These are phyloP conservation scores for Polyodon spathula DNA, from an alignment of 2,113 vertebrate genomes.

Conservation along the genomic window DNA sequence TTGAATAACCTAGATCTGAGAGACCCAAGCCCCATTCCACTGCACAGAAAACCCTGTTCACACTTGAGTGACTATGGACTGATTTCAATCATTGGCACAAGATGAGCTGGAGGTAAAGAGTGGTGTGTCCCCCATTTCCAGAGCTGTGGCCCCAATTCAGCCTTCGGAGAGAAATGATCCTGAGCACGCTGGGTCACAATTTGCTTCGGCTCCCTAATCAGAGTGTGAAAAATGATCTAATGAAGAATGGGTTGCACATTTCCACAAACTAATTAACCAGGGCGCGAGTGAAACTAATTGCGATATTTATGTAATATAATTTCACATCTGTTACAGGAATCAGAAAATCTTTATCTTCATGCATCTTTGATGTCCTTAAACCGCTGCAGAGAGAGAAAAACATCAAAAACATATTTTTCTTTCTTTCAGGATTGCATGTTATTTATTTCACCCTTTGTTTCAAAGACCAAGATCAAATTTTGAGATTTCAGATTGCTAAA, in stretches of 20 bases:
- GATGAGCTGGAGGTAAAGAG: constrained; percentile 88
- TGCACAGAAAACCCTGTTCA: constrained; percentile 88
- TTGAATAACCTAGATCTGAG: no score
- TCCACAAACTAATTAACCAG: constrained; percentile 99
- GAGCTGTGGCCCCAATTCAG: constrained; percentile 67
- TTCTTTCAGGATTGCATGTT: no score
- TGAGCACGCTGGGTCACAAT: constrained; percentile 83
- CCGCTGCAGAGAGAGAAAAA: constrained; percentile 1
- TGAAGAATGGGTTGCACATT: constrained; percentile 95
- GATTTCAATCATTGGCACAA: constrained; percentile 96
- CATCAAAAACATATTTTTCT: neutral
- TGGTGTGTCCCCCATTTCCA: constrained; percentile 80
- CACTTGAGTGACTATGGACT: constrained; percentile 97
- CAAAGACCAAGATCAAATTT: no score
- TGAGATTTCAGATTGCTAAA: no score
- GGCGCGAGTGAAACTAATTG: constrained; percentile 96
- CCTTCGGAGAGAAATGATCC: constrained; percentile 74
- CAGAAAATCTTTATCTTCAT: constrained; percentile 60
- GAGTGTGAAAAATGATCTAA: constrained; percentile 98
- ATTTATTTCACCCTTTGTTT: no score
- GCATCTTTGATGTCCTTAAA: constrained; percentile 48
- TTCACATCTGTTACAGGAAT: constrained; percentile 84
- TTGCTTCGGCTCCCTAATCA: constrained; percentile 85
- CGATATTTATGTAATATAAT: constrained; percentile 98
- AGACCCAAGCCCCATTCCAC: no score